phyloP scores from a whole-genome alignment of 2,888 invertebrate species.

The Eudemis profundana region DNA sequence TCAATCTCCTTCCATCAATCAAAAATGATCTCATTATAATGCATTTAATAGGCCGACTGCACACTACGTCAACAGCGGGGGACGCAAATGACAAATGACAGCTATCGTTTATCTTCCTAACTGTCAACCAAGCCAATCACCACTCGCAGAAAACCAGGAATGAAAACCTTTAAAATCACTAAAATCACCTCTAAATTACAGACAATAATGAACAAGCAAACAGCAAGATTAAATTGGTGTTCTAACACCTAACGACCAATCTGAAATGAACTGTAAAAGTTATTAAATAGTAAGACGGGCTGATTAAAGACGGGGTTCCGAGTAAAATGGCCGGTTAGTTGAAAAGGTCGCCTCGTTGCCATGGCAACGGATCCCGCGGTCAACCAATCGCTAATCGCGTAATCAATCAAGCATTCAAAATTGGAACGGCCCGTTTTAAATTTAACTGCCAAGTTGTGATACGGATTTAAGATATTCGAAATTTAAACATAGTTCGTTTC shows the following conservation, averaged over 20 bases:
- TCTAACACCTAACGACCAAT: slow-evolving; percentile 55
- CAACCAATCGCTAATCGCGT: slow-evolving; percentile 68
- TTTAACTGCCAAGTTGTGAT: slow-evolving; percentile 20
- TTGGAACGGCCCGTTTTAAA: slow-evolving; percentile 48
- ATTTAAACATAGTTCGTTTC: too few relatives aligned
- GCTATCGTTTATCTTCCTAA: slow-evolving; percentile 81
- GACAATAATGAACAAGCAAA: slow-evolving; percentile 26
- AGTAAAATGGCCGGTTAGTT: slow-evolving; percentile 53
- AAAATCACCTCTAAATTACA: slow-evolving; percentile 48
- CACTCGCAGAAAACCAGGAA: slow-evolving; percentile 69
- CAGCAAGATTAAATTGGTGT: slow-evolving; percentile 51
- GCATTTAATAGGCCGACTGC: slow-evolving; percentile 78
- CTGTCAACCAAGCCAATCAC: slow-evolving; percentile 81
- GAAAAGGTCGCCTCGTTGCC: slow-evolving; percentile 54
- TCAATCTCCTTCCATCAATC: slow-evolving; percentile 32
- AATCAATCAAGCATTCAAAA: slow-evolving; percentile 70
- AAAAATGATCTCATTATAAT: slow-evolving; percentile 68
- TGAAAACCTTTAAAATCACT: slow-evolving; percentile 36
- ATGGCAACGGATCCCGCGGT: slow-evolving; percentile 62
- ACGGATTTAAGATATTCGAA: not conserved
- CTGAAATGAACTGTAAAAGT: slow-evolving; percentile 58
- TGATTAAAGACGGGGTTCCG: slow-evolving; percentile 52
- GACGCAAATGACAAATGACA: slow-evolving; percentile 80
- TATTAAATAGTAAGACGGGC: slow-evolving; percentile 51
- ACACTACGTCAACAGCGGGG: slow-evolving; percentile 69